Percentiles rank a stretch among this genome's conserved stretches.
These are phyloP conservation scores for Rhipidura dahli DNA, from an alignment of 2,113 vertebrate species.

Conservation along the genomic window DNA sequence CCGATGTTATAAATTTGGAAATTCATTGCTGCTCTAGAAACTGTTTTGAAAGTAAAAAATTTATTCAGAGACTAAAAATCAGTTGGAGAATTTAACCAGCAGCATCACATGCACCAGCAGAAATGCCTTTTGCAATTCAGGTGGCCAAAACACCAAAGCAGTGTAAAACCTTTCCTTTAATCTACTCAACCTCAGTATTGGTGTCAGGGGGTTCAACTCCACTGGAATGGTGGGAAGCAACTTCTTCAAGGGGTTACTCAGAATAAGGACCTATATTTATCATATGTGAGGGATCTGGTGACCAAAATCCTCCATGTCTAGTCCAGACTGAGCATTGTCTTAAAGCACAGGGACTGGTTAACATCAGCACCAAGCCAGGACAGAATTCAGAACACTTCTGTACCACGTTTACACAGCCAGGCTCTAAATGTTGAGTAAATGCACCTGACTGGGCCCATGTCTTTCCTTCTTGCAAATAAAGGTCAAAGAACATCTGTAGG, in stretches of 20 bases:
- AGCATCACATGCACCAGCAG: not conserved
- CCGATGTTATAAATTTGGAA: not conserved
- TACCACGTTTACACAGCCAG: rapidly evolving
- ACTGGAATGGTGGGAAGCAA: not conserved
- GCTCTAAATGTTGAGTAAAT: not conserved
- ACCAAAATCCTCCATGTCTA: not conserved
- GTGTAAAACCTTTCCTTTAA: not conserved
- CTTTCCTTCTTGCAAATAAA: not conserved
- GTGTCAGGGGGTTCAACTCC: not conserved
- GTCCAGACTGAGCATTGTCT: not conserved
- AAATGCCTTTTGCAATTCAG: not conserved
- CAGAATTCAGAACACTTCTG: not conserved
- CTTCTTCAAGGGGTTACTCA: not conserved
- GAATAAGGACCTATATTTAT: not conserved
- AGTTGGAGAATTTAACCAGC: not conserved
- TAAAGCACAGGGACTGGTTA: not conserved
- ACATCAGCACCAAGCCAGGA: not conserved
- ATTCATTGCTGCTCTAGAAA: not conserved
- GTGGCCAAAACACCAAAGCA: rapidly evolving
- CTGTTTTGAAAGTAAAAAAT: not conserved
- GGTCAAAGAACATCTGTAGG: not conserved
- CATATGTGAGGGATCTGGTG: not conserved
- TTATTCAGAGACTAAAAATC: not conserved
- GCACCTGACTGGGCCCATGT: not conserved
- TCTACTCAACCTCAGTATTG: not conserved